Conservation (phyloP, 2,113 vertebrate species). For the Pseudopipra pipra region DNA sequence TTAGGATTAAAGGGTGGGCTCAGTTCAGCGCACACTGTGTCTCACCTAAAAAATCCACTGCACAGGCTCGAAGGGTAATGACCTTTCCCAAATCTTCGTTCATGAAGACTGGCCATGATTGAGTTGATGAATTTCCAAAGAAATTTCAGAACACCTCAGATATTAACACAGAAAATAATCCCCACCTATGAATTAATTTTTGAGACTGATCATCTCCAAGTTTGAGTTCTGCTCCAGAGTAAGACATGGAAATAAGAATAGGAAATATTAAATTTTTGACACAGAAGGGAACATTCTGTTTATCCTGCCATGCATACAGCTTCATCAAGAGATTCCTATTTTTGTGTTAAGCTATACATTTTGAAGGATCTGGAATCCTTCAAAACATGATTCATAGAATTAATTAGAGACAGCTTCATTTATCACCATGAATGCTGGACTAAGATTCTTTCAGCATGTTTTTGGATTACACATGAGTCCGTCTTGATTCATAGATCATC, state of each 20-base stretch:
- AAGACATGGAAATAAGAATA: background rate
- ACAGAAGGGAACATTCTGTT: background rate
- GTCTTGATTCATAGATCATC: background rate
- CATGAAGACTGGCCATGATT: no score
- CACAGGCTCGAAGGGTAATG: no score
- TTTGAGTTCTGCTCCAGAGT: background rate
- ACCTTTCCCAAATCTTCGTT: no score
- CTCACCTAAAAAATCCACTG: no score
- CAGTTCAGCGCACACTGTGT: no score
- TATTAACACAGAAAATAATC: background rate
- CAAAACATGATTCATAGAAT: background rate
- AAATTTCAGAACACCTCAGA: background rate
- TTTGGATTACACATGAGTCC: background rate
- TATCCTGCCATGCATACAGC: background rate
- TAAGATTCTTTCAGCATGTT: background rate
- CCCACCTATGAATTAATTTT: background rate
- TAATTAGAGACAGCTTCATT: background rate
- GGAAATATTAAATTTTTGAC: background rate
- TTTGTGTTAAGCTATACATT: background rate
- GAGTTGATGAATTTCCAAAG: background rate
- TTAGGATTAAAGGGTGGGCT: no score
- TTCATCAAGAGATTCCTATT: background rate
- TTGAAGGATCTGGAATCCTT: background rate
- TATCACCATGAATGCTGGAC: background rate
- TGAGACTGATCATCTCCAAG: background rate